Percentiles rank a stretch among this genome's conserved stretches.
phyloP scores from a whole-genome alignment of 2,888 invertebrate genomes.

The Heliconius erato region DNA sequence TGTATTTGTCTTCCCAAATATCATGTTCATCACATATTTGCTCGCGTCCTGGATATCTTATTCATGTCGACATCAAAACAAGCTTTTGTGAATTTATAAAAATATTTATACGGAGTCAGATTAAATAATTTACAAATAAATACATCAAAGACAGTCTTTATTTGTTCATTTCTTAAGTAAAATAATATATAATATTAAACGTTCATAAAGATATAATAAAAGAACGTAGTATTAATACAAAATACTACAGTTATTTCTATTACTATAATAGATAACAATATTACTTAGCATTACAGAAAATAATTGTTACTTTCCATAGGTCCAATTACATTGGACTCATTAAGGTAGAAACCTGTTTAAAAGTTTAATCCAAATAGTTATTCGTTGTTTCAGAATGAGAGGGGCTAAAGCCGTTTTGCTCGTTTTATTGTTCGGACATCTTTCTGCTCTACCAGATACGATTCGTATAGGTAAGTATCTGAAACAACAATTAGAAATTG shows the following conservation, averaged over 20 bases:
- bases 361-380: constrained; percentile 44
- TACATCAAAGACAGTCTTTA: neutral
- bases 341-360: constrained; percentile 27
- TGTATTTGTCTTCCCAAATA: constrained; percentile 36
- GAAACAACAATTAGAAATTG: constrained; percentile 27
- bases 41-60: constrained; percentile 29
- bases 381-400: constrained; percentile 79
- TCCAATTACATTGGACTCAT: constrained; percentile 3
- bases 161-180: neutral
- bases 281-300: neutral
- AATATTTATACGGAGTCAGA: constrained; percentile 6
- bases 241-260: neutral
- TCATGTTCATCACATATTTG: constrained; percentile 26
- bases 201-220: neutral
- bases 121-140: neutral
- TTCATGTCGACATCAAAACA: constrained; percentile 35
- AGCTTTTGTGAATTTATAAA: constrained; percentile 17
- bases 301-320: constrained; percentile 2
- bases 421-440: constrained; percentile 79
- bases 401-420: constrained; percentile 76
- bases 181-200: neutral
- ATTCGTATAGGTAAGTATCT: constrained; percentile 82
- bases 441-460: constrained; percentile 84
- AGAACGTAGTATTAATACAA: no score
- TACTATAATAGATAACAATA: neutral